Conservation (phyloP, 1,140 invertebrate genomes). For the Arctopsyche grandis region DNA sequence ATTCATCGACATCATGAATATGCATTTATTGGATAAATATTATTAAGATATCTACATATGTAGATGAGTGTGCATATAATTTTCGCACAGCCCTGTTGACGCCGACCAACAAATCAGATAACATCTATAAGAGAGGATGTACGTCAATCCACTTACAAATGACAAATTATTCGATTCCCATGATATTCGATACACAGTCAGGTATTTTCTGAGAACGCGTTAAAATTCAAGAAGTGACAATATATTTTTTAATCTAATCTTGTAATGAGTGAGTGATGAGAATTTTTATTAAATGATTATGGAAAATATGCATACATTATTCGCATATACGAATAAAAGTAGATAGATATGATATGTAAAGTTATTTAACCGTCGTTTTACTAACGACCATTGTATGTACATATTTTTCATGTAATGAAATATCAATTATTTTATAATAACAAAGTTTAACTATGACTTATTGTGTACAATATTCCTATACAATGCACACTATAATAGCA, state of each 20-base stretch:
- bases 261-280: constrained; percentile 48
- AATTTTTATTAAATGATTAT: constrained; percentile 37
- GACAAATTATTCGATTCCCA: constrained; percentile 53
- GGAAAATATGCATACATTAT: constrained; percentile 1
- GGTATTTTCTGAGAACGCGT: constrained; percentile 43
- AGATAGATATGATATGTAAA: too few species aligned
- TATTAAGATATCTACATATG: neutral
- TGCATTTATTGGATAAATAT: neutral
- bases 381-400: too few species aligned
- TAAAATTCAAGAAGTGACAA: constrained; percentile 45
- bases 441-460: too few species aligned
- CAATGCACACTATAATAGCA: too few species aligned
- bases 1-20: neutral
- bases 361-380: too few species aligned
- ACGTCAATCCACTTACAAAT: constrained; percentile 36
- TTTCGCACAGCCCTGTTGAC: constrained; percentile 15
- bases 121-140: constrained; percentile 32
- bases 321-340: too few species aligned
- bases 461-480: too few species aligned
- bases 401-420: too few species aligned
- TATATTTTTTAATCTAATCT: constrained; percentile 51
- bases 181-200: constrained; percentile 40
- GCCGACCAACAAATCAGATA: constrained; percentile 23
- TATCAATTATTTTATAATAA: too few species aligned
- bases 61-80: neutral